phyloP scores from a whole-genome alignment of 2,113 vertebrate genomes.

The Chaetops frenatus region DNA sequence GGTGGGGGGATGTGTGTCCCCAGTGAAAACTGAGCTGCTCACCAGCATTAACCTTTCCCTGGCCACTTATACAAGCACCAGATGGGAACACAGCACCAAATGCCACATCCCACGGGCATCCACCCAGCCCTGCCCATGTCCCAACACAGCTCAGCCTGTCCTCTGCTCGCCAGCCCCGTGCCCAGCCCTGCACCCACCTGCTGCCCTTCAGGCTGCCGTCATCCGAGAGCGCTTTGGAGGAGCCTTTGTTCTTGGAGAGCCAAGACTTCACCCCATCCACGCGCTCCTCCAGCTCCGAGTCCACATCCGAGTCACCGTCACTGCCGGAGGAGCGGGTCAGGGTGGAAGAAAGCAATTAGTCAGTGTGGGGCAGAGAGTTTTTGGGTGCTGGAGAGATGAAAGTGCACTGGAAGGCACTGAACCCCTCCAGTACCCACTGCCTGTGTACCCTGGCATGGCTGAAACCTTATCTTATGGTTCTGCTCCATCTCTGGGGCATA shows the following conservation, averaged over 20 bases:
- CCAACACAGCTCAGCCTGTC: background rate
- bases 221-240: constrained; percentile 87
- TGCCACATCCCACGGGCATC: background rate
- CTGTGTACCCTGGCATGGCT: background rate
- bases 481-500: background rate
- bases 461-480: background rate
- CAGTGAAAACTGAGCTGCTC: accelerated
- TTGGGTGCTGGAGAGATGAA: background rate
- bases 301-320: constrained; percentile 86
- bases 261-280: constrained; percentile 96
- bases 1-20: accelerated
- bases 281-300: constrained; percentile 89
- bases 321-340: constrained; percentile 60
- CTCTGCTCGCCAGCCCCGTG: accelerated
- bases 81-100: background rate
- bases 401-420: background rate
- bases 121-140: accelerated
- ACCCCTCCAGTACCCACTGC: background rate
- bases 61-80: background rate
- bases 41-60: background rate
- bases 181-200: constrained; percentile 77
- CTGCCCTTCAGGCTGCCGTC: constrained; percentile 92
- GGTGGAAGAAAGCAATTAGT: background rate
- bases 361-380: background rate
- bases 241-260: constrained; percentile 84